Percentiles rank a stretch among this genome's conserved stretches.
These are phyloP conservation scores for Lamellibrachia luymesi DNA, from an alignment of 1,140 invertebrate species.

Conservation along the genomic window DNA sequence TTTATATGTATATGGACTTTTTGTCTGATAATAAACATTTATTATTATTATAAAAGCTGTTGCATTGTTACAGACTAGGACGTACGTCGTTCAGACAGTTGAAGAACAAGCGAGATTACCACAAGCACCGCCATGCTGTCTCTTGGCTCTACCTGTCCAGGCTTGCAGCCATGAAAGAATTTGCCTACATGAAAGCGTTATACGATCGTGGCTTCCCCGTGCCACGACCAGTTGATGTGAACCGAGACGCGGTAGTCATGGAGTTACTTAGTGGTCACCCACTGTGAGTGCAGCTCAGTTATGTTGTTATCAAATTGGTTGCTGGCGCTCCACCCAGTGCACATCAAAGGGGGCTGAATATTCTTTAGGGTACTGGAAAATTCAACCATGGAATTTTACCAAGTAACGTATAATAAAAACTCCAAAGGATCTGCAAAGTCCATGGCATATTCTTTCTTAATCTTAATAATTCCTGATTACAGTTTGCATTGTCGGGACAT, in stretches of 20 bases:
- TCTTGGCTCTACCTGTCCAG: conserved; percentile 98
- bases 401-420: too few relatives aligned
- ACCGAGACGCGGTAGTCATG: conserved; percentile 96
- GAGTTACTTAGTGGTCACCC: conserved; percentile 73
- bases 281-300: conserved; percentile 51
- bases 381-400: too few relatives aligned
- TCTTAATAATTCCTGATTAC: too few relatives aligned
- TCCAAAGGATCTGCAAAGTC: too few relatives aligned
- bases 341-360: too few relatives aligned
- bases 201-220: conserved; percentile 89
- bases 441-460: too few relatives aligned
- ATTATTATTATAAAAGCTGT: conserved; percentile 21
- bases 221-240: conserved; percentile 91
- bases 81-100: conserved; percentile 95
- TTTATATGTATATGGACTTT: too few relatives aligned
- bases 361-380: too few relatives aligned
- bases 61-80: conserved; percentile 69
- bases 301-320: background rate
- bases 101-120: conserved; percentile 95
- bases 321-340: too few relatives aligned
- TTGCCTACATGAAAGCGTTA: conserved; percentile 95
- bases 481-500: background rate
- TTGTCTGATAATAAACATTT: background rate
- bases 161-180: conserved; percentile 95
- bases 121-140: conserved; percentile 80